Evolutionary conservation across 2,797 vertebrate genomes (phyloP), one percentile per base, ranked within the genome.

Genomic region (Phataginus tetradactyla): DNA sequence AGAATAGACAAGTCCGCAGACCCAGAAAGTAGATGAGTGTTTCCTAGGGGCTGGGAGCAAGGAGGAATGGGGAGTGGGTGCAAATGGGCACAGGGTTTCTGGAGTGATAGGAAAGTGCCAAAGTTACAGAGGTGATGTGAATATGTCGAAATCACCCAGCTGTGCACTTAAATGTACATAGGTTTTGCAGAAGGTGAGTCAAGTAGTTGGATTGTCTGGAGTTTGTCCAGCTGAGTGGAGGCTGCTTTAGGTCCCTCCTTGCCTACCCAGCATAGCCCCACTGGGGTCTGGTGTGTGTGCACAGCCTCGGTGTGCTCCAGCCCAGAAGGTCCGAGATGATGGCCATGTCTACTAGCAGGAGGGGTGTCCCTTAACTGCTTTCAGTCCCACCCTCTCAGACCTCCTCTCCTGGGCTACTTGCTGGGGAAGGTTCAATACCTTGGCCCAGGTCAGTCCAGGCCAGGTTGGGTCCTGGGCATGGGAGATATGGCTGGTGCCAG

Each of bases 311-410:
- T 45, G 45, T 1, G 45, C 2, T 45, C 10, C 45, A 45, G 45
- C 39, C 6, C 17, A 72, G 21, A 34, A 39, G 75, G 68, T 72
- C 27, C 13, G 18, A 37, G 42, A 29, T n/a, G 37, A 39, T 39
- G n/a, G 69, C 27, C 1, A 0, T 2, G 7, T 55, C 66, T 68
- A 0, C 34, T 23, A 27, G 6, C 45, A 45, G 86, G 42, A 39
- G 32, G 23, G 49, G 20, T 37, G 49, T 13, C 1, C 29, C 21
- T 18, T 12, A 45, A 42, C 49, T 64, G 45, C 72, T 71, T 37
- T 29, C 51, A 18, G 51, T 32, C 39, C 18, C 57, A 1, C 23
- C 39, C 14, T 12, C 37, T 32, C 75, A 17, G 57, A 27, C 68
- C 37, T 32, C 68, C 66, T 61, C 69, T 32, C 45, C 34, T 8